Conservation (phyloP, 2,797 vertebrate species). For the Melanotaenia trifasciata region DNA sequence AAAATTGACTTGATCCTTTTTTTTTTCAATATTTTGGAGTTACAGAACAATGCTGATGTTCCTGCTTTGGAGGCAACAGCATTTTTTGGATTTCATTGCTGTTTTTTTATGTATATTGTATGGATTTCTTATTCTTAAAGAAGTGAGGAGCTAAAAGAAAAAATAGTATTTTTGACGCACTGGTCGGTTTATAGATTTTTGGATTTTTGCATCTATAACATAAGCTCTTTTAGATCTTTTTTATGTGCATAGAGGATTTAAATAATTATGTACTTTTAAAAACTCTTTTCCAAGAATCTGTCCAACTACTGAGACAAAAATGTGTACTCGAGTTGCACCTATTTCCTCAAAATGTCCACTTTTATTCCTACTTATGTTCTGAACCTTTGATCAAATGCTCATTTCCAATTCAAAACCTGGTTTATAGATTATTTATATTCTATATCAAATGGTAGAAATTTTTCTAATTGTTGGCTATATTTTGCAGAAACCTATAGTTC, state of each 20-base stretch:
- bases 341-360: neutral
- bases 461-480: neutral
- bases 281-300: neutral
- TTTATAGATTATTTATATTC: neutral
- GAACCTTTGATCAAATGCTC: neutral
- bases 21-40: conserved; percentile 36
- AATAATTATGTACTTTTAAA: neutral
- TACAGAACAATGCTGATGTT: conserved; percentile 1
- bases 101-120: neutral
- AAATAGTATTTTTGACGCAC: neutral
- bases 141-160: neutral
- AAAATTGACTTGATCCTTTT: conserved; percentile 55
- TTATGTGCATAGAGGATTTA: neutral
- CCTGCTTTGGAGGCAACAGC: conserved; percentile 2
- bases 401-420: neutral
- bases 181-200: neutral
- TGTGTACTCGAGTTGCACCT: neutral
- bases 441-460: neutral
- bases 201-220: neutral
- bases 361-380: neutral
- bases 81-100: neutral
- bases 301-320: neutral
- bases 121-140: neutral
- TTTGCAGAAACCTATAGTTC: neutral
- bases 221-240: neutral